Evolutionary conservation across 2,888 invertebrate species (phyloP).

Genomic region (Bombyx huttoni): DNA sequence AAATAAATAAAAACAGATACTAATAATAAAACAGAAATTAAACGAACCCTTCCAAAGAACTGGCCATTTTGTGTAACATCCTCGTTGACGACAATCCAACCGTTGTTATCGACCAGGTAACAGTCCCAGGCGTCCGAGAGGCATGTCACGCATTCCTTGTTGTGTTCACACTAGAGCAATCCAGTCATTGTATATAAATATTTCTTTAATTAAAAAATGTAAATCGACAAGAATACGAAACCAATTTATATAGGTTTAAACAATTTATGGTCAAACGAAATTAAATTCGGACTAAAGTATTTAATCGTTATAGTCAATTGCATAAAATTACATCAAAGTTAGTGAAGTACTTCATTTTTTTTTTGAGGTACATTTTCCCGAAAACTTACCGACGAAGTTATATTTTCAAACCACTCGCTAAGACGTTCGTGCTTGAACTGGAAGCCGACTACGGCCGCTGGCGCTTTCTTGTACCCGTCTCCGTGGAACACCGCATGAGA

Average conservation of each 20-base stretch:
- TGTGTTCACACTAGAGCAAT: slow-evolving; percentile 55
- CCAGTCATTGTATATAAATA: background rate
- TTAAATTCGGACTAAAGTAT: too few relatives aligned
- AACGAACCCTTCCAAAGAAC: slow-evolving; percentile 85
- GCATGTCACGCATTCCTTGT: slow-evolving; percentile 61
- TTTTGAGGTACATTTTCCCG: too few relatives aligned
- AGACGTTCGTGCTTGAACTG: slow-evolving; percentile 87
- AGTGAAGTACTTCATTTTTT: too few relatives aligned
- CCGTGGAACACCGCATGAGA: slow-evolving; percentile 85
- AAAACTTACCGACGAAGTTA: slow-evolving; percentile 78
- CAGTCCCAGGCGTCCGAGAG: slow-evolving; percentile 79
- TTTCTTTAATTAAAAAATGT: too few relatives aligned
- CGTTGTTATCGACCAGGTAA: slow-evolving; percentile 90
- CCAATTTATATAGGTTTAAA: too few relatives aligned
- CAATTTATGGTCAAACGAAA: too few relatives aligned
- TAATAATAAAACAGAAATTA: background rate
- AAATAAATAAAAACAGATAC: too few relatives aligned
- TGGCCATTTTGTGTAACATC: slow-evolving; percentile 80
- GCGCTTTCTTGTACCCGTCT: slow-evolving; percentile 73
- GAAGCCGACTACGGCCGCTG: slow-evolving; percentile 80
- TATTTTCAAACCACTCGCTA: slow-evolving; percentile 82
- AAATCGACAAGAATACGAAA: too few relatives aligned
- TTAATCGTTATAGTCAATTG: too few relatives aligned
- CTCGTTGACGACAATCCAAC: slow-evolving; percentile 87
- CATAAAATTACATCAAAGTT: too few relatives aligned